These are phyloP conservation scores for Typhlichthys eigenmanni DNA, from an alignment of 2,797 vertebrate species.

Conservation along the genomic window DNA sequence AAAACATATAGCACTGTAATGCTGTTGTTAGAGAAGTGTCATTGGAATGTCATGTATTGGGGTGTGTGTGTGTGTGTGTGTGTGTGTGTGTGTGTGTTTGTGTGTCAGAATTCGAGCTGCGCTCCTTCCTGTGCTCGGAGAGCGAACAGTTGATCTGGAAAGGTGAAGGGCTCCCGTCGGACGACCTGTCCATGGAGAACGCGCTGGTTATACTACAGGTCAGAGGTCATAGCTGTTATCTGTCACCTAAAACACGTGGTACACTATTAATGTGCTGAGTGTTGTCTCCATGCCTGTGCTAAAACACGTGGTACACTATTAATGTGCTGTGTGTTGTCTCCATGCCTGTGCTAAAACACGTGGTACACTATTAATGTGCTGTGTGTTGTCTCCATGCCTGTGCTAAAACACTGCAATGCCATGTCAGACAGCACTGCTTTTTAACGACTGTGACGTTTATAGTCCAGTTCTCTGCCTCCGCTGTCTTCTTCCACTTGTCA, in stretches of 20 bases:
- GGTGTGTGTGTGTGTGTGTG: slow-evolving; percentile 45
- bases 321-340: too few species aligned
- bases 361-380: too few species aligned
- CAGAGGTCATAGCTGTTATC: slow-evolving; percentile 6
- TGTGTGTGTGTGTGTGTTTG: slow-evolving; percentile 10
- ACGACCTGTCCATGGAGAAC: slow-evolving; percentile 98
- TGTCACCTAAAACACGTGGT: not conserved
- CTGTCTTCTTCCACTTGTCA: slow-evolving; percentile 6
- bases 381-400: too few species aligned
- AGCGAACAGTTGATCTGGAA: slow-evolving; percentile 98
- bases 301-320: too few species aligned
- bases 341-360: not conserved
- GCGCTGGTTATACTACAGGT: slow-evolving; percentile 97
- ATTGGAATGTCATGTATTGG: slow-evolving; percentile 55
- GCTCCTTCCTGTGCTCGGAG: slow-evolving; percentile 92
- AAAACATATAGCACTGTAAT: not conserved
- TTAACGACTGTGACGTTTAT: not conserved
- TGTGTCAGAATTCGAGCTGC: slow-evolving; percentile 87
- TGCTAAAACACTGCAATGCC: too few species aligned
- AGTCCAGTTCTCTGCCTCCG: not conserved
- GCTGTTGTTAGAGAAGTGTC: not conserved
- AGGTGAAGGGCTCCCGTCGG: slow-evolving; percentile 94
- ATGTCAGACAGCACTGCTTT: not conserved
- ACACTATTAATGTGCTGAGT: too few species aligned
- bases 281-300: too few species aligned